Evolutionary conservation across 92 coral and sea anemone genomes (phyloP).

Genomic region (Heteractis magnifica): DNA sequence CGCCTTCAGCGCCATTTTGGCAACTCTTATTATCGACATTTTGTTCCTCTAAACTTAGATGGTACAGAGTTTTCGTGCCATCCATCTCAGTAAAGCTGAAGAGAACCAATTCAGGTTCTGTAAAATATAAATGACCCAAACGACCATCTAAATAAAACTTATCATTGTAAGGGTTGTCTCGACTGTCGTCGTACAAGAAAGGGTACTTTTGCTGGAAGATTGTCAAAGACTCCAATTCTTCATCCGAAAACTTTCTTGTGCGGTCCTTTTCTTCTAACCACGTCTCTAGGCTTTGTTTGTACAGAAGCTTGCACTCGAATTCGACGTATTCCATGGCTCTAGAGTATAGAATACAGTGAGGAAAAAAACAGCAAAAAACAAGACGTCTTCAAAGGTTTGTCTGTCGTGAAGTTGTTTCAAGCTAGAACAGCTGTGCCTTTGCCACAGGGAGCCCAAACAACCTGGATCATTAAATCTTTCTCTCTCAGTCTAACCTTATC

Average conservation of each 20-base stretch:
- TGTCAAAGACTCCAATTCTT: not conserved
- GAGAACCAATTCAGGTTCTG: not conserved
- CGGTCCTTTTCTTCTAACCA: conserved; percentile 1
- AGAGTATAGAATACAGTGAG: not conserved
- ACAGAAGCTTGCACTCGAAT: conserved; percentile 1
- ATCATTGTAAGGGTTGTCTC: not conserved
- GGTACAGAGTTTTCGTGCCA: conserved; percentile 1
- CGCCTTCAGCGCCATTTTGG: not conserved
- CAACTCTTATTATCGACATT: not conserved
- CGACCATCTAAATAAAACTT: conserved; percentile 10
- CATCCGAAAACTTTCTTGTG: not conserved
- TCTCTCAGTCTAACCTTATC: not conserved
- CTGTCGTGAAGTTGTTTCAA: not conserved
- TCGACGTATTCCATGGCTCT: not conserved
- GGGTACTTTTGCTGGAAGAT: not conserved
- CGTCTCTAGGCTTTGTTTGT: not conserved
- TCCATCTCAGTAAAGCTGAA: conserved; percentile 1
- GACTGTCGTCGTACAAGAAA: not conserved
- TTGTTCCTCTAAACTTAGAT: not conserved
- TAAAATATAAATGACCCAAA: not conserved
- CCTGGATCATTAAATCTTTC: not conserved
- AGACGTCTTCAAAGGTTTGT: too few species aligned
- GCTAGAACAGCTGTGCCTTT: not conserved
- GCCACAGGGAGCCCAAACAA: conserved; percentile 20
- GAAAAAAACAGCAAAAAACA: not conserved